Conservation (phyloP, 1,140 invertebrate species). For the Gerris buenoi region DNA sequence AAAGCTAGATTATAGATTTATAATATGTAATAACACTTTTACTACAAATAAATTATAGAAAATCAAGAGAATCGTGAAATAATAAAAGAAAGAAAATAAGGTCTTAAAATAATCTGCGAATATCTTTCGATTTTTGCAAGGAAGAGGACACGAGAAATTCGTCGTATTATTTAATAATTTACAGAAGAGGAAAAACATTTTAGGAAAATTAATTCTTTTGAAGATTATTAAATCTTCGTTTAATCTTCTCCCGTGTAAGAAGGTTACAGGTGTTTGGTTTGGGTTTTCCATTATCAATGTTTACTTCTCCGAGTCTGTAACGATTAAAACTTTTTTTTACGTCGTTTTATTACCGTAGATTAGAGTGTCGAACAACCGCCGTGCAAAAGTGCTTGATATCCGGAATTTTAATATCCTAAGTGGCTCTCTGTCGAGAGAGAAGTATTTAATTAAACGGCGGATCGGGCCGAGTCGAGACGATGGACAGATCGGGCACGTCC, state of each 20-base stretch:
- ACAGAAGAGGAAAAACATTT: not conserved
- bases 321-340: not conserved
- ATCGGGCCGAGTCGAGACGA: too few relatives aligned
- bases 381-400: too few relatives aligned
- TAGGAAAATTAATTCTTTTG: not conserved
- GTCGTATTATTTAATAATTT: not conserved
- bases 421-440: too few relatives aligned
- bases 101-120: too few relatives aligned
- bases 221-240: not conserved
- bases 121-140: too few relatives aligned
- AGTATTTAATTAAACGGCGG: too few relatives aligned
- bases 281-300: not conserved
- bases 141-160: not conserved
- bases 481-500: not conserved
- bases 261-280: not conserved
- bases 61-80: too few relatives aligned
- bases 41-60: not conserved
- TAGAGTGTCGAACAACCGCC: not conserved
- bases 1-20: too few relatives aligned
- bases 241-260: not conserved
- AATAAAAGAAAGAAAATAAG: too few relatives aligned
- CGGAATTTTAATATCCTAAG: too few relatives aligned
- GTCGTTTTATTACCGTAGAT: not conserved
- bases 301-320: not conserved
- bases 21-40: too few relatives aligned